Evolutionary conservation across 1,140 invertebrate genomes (phyloP), one percentile per base, ranked within the genome.

Genomic region (Drosophila micromelanica): DNA sequence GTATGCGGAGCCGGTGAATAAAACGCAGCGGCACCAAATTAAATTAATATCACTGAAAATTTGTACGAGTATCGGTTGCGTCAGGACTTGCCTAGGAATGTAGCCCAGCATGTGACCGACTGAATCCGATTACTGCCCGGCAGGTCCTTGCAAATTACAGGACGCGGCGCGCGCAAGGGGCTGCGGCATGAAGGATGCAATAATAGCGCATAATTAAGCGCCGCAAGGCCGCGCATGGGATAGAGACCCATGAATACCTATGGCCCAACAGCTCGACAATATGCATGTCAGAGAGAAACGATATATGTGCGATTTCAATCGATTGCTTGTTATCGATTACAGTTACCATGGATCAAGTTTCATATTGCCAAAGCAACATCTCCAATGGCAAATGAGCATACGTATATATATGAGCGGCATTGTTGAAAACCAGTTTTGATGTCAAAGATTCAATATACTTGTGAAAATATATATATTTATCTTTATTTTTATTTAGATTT

Each of bases 41-140:
- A 90, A 89, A 89, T 89, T 89, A 84, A 89, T 84, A 85, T 90
- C 85, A 89, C 76, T 90, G 84, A 81, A 84, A 89, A 89, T 89
- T 89, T 64, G 77, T 48, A 61, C 42, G 54, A 69, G 54, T 69
- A 68, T 70, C 75, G 55, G 54, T 52, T 60, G 65, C 37, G 27
- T 20, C 30, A 30, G 15, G 5, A 11, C 43, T 30, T 49, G 40
- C 43, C 27, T 35, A 27, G 48, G 62, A 20, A 17, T 57, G 27
- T 13, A 68, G 38, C 30, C 27, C 48, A 69, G 51, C 52, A 72
- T 72, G 61, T 32, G 45, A 64, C 54, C 45, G 67, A 64, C 51
- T 40, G 69, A 65, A 72, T 65, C 68, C 51, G 55, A 54, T 61
- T 54, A 52, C 54, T 5, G 9, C 35, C 30, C 17, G 5, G 52